Evolutionary conservation across 2,888 invertebrate species (phyloP), one percentile per base, ranked within the genome.

Genomic region (Criorhina ranunculi): DNA sequence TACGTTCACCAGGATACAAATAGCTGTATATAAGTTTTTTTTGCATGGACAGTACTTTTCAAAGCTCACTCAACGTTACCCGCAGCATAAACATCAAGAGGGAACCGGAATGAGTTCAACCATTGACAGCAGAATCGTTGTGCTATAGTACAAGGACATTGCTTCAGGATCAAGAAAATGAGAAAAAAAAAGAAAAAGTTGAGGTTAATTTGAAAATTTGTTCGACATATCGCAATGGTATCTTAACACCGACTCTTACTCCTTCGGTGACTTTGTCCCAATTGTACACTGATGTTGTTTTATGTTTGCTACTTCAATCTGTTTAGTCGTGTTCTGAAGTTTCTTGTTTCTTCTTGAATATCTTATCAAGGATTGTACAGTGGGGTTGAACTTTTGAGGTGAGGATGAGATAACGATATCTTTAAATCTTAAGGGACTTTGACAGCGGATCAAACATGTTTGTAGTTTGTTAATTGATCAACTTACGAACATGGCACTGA

Each of bases 161-260:
- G 31, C 59, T 42, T 40, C 8, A 49, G 64, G 64, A 11, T 53
- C 24, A 8, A 17, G 2, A 19, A 9, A 29, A 31, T 17, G 12
- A 44, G n/a, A 24, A 40, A 66, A 66, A 66, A 75, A 57, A 51
- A 59, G 24, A 77, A 33, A 31, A 67, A 77, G n/a, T n/a, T n/a
- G 60, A 77, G 76, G 76, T 77, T 77, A 77, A 77, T 77, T 77
- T 53, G 2, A 60, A n/a, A 77, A 77, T 67, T 77, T 77, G 76
- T 77, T 77, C 67, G 67, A 77, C 76, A 77, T 77, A 69, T 76
- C 76, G 40, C 57, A 76, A 49, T 76, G 57, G 19, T 66, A 76
- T 76, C 76, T 76, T 76, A 76, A 66, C 75, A 55, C 62, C 5
- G 17, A 33, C 11, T 33, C 33, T 64, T 4, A 24, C 33, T 75